A percentile compares a stretch with the other conserved stretches of the same genome.
Evolutionary conservation across 1,140 invertebrate genomes (phyloP).

Genomic region (Anastrepha obliqua): DNA sequence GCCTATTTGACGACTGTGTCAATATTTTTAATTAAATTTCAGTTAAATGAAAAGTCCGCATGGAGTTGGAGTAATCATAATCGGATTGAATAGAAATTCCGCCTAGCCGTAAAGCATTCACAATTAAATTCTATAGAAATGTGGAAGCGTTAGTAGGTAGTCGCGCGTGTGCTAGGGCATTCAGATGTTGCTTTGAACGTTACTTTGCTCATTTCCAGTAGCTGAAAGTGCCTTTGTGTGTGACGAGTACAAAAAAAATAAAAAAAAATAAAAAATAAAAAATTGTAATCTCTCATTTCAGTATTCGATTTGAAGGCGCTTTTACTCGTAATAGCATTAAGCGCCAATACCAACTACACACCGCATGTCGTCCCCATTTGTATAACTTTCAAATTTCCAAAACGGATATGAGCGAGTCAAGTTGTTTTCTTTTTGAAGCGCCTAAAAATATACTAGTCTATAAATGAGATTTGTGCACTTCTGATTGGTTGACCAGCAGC

Average conservation of each 20-base stretch:
- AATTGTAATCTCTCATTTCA: background rate
- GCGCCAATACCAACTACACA: background rate
- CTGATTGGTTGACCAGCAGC: slow-evolving; percentile 23
- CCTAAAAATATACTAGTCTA: slow-evolving; percentile 16
- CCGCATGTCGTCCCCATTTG: background rate
- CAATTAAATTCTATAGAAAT: background rate
- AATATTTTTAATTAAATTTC: slow-evolving; percentile 50
- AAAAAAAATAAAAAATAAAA: background rate
- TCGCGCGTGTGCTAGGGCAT: no score
- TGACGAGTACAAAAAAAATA: background rate
- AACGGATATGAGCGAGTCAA: slow-evolving; percentile 25
- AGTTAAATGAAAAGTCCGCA: background rate
- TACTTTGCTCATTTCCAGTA: background rate
- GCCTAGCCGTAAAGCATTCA: background rate
- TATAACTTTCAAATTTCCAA: background rate
- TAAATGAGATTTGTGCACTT: slow-evolving; percentile 31
- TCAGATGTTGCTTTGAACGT: background rate
- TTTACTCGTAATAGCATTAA: slow-evolving; percentile 47
- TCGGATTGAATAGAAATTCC: background rate
- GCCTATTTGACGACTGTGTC: background rate
- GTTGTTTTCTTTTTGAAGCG: slow-evolving; percentile 12
- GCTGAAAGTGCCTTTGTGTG: background rate
- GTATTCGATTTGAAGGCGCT: background rate
- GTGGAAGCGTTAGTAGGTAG: background rate
- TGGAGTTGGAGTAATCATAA: background rate